Base-by-base conservation (phyloP, 2,888 invertebrate genomes). In the Eumacrocentrus americanus region DNA sequence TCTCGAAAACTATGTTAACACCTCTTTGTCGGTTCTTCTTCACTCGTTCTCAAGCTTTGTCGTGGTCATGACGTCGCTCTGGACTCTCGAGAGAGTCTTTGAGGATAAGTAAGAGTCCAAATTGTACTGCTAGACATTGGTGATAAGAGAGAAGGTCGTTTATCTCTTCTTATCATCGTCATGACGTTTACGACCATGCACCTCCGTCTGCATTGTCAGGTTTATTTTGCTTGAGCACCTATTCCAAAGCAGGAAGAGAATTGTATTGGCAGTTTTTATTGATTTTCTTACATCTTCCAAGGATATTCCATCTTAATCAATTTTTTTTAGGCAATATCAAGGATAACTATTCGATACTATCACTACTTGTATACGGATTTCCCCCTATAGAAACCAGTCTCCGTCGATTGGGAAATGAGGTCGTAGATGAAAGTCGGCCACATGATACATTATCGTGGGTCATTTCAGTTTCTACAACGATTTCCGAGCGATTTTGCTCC, bases 351-450 rank as follows among this genome's bases (percentile, higher is more conserved):
- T n/a, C n/a, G n/a, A n/a, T n/a, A n/a, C n/a, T n/a, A n/a, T n/a
- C n/a, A n/a, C n/a, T n/a, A n/a, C n/a, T 29, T 29, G 29, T 29
- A 29, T 6, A 29, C 9, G 29, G 29, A 6, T 29, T 29, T 29
- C 9, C 29, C 4, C 9, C 29, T 4, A 29, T n/a, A 29, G 29
- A 29, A 29, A 29, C 29, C 46, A 46, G 3, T 22, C 46, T n/a
- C 12, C 9, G 6, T 7, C 20, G 2, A n/a, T 46, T 46, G 12
- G 6, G 23, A 14, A 46, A 46, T 46, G 46, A 25, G 46, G 46
- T 11, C 46, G 22, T 25, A 46, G 46, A 46, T 22, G 46, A 46
- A 46, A 46, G 46, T 46, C 11, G 12, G 46, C 25, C 25, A 7
- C 3, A 46, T 22, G 11, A 9, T n/a, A 20, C 25, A 46, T 46